Evolutionary conservation across 1,140 invertebrate species (phyloP).

Genomic region (Trichomalopsis sarcophagae): DNA sequence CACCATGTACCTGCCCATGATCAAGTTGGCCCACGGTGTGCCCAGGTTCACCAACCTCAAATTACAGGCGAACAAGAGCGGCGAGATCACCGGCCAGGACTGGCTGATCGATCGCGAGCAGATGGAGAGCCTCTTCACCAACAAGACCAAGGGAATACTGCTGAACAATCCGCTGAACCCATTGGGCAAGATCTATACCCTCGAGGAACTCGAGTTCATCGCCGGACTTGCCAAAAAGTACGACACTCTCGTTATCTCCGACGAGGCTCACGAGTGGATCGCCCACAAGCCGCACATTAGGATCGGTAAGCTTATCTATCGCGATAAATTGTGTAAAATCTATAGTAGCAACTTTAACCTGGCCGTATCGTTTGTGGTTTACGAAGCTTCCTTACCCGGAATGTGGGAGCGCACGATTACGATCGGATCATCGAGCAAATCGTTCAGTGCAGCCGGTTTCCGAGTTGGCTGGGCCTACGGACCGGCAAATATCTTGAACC

Average conservation of each 20-base stretch:
- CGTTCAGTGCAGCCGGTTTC: not conserved
- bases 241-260: constrained; percentile 92
- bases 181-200: constrained; percentile 90
- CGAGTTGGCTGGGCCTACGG: not conserved
- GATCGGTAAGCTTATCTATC: not conserved
- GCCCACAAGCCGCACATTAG: not conserved
- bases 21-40: constrained; percentile 88
- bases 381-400: not conserved
- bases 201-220: constrained; percentile 84
- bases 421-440: not conserved
- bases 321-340: no score
- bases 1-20: constrained; percentile 98
- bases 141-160: constrained; percentile 95
- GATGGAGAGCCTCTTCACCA: constrained; percentile 87
- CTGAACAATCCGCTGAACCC: constrained; percentile 98
- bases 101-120: constrained; percentile 93
- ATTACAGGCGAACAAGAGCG: constrained; percentile 58
- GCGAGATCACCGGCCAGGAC: constrained; percentile 80
- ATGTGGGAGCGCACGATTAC: not conserved
- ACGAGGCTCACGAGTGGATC: constrained; percentile 86
- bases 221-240: constrained; percentile 93
- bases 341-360: not conserved
- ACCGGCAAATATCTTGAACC: not conserved
- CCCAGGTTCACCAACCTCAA: constrained; percentile 90
- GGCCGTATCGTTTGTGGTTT: not conserved